Evolutionary conservation across 2,888 invertebrate genomes (phyloP).

Genomic region (Melinaea menophilus): DNA sequence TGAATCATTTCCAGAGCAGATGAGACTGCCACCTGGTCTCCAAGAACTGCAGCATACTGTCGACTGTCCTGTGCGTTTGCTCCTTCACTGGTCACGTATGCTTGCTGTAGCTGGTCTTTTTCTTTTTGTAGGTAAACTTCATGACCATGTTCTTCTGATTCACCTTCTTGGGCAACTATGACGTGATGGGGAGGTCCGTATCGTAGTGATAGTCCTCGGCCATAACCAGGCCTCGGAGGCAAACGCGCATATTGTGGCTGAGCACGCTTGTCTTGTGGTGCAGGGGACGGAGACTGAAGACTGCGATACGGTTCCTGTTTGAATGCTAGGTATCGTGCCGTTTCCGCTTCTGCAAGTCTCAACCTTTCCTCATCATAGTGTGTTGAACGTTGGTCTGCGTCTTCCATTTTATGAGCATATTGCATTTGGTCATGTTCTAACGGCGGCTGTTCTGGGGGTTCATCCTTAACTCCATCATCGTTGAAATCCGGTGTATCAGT

Average conservation of each 20-base stretch:
- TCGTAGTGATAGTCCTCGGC: conserved; percentile 53
- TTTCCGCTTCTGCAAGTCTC: conserved; percentile 57
- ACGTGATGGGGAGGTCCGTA: conserved; percentile 62
- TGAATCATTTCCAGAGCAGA: conserved; percentile 66
- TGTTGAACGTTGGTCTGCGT: conserved; percentile 39
- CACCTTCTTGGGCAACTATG: conserved; percentile 56
- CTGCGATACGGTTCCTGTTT: conserved; percentile 64
- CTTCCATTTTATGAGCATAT: conserved; percentile 42
- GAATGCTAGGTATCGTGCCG: conserved; percentile 64
- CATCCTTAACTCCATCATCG: conserved; percentile 65
- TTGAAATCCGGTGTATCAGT: conserved; percentile 50
- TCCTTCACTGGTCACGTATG: conserved; percentile 40
- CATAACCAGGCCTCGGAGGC: conserved; percentile 41
- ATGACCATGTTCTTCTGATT: conserved; percentile 49
- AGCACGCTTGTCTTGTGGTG: conserved; percentile 43
- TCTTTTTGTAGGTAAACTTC: conserved; percentile 59
- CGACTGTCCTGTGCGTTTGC: conserved; percentile 19
- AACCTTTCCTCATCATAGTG: conserved; percentile 60
- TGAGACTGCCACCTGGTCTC: conserved; percentile 48
- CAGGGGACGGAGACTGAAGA: conserved; percentile 39
- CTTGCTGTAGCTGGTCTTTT: conserved; percentile 49
- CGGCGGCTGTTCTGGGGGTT: conserved; percentile 54
- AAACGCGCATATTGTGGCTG: conserved; percentile 43
- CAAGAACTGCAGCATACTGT: conserved; percentile 46
- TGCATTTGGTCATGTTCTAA: conserved; percentile 45